A percentile compares a stretch with the other conserved stretches of the same genome.
Evolutionary conservation across 2,113 vertebrate genomes (phyloP).

Genomic region (Cryptotis parvus): DNA sequence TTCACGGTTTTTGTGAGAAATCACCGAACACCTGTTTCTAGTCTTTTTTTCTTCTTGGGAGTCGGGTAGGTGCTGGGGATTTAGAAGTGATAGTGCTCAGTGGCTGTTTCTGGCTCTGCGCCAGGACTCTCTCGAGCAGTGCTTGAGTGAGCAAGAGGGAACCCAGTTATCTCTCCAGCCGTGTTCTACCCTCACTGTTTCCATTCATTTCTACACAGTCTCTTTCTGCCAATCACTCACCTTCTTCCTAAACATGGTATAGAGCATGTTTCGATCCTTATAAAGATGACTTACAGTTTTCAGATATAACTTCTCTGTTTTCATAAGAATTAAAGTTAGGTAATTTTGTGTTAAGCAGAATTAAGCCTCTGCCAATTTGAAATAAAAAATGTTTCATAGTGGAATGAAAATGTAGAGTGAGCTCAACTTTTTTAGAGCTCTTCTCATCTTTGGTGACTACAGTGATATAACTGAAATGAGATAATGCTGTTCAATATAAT

Average conservation of each 20-base stretch:
- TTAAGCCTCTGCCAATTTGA: neutral
- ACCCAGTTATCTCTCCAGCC: too few species aligned
- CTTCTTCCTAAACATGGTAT: neutral
- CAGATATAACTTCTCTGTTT: slow-evolving; percentile 1
- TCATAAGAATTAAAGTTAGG: neutral
- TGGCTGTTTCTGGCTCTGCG: too few species aligned
- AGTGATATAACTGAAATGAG: neutral
- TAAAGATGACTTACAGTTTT: neutral
- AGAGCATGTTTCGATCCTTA: neutral
- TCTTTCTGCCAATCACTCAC: neutral
- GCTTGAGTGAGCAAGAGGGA: too few species aligned
- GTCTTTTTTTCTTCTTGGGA: too few species aligned
- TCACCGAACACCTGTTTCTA: neutral
- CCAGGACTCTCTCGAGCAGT: too few species aligned
- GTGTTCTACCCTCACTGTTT: neutral
- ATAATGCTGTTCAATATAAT: slow-evolving; percentile 27
- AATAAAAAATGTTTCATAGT: neutral
- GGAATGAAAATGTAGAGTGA: neutral
- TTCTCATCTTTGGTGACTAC: slow-evolving; percentile 18
- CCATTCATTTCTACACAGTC: neutral
- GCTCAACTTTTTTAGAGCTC: neutral
- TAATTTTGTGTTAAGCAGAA: slow-evolving; percentile 30
- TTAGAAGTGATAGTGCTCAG: too few species aligned
- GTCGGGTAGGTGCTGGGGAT: too few species aligned
- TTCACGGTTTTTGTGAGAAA: slow-evolving; percentile 15